Conservation (phyloP, 2,888 invertebrate species). For the Drosophila koepferae region DNA sequence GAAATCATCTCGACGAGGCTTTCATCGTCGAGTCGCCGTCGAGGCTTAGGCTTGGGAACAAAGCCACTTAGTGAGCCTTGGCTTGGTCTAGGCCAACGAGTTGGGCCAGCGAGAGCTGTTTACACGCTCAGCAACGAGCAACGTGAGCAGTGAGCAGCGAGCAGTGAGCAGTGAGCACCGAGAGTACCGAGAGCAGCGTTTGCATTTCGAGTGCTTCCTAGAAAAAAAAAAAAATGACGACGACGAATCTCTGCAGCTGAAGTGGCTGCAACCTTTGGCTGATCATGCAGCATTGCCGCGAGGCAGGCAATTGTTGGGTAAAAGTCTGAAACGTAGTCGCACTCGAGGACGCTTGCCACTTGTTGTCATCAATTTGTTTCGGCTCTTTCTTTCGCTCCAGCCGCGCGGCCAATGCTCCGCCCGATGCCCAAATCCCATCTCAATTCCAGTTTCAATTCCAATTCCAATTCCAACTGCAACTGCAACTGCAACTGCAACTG, state of each 20-base stretch:
- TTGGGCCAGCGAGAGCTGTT: constrained; percentile 59
- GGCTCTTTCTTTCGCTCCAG: constrained; percentile 43
- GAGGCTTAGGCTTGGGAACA: constrained; percentile 14
- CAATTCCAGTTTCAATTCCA: constrained; percentile 1
- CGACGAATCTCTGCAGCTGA: constrained; percentile 55
- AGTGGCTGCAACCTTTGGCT: constrained; percentile 72
- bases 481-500: constrained; percentile 29
- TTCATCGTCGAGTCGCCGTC: constrained; percentile 37
- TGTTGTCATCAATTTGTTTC: constrained; percentile 77
- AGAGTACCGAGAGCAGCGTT: not conserved
- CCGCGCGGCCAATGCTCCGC: constrained; percentile 9
- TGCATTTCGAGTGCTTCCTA: constrained; percentile 71
- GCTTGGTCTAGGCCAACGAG: constrained; percentile 4
- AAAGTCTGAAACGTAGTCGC: constrained; percentile 36
- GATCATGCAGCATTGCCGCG: constrained; percentile 61
- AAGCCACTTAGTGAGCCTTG: constrained; percentile 8
- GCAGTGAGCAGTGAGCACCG: not conserved
- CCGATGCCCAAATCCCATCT: constrained; percentile 9
- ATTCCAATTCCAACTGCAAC: not conserved
- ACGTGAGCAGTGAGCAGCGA: not conserved
- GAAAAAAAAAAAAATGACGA: constrained; percentile 78
- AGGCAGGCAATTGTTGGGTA: constrained; percentile 33
- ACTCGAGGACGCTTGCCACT: constrained; percentile 70
- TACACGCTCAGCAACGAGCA: constrained; percentile 55
- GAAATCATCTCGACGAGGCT: constrained; percentile 48